A percentile compares a stretch with the other conserved stretches of the same genome.
Conservation (phyloP, 2,797 vertebrate genomes). For the Anomalospiza imberbis region DNA sequence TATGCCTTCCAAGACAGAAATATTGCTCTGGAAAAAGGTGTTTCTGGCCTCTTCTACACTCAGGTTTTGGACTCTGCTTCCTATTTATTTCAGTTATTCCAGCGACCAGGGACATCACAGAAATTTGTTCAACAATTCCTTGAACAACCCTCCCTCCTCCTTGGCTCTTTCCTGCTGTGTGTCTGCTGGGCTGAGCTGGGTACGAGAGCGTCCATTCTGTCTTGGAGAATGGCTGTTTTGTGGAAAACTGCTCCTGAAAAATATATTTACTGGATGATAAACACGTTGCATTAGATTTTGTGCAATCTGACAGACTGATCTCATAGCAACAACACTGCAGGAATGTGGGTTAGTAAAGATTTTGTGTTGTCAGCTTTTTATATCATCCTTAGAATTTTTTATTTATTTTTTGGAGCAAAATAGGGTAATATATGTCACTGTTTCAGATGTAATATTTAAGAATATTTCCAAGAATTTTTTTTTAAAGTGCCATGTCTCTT, state of each 20-base stretch:
- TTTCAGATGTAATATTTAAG: background rate
- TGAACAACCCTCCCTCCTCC: background rate
- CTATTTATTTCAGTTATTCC: background rate
- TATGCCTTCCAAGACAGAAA: background rate
- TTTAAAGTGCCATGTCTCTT: background rate
- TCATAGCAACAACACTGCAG: background rate
- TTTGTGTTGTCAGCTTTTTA: background rate
- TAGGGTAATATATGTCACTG: background rate
- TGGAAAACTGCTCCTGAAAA: background rate
- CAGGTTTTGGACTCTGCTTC: background rate
- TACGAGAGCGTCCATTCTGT: background rate
- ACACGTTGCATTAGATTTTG: background rate
- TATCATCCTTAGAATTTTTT: background rate
- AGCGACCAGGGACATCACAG: background rate
- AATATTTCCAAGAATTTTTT: background rate
- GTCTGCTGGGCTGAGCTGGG: background rate
- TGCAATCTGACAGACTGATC: background rate
- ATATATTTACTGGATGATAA: background rate
- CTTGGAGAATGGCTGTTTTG: too few relatives aligned
- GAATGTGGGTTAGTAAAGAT: background rate
- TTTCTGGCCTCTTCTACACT: background rate
- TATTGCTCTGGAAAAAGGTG: background rate
- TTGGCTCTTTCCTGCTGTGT: background rate
- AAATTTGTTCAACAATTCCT: background rate
- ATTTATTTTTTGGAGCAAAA: background rate